phyloP scores from a whole-genome alignment of 2,113 vertebrate genomes.

The Nothoprocta pentlandii region DNA sequence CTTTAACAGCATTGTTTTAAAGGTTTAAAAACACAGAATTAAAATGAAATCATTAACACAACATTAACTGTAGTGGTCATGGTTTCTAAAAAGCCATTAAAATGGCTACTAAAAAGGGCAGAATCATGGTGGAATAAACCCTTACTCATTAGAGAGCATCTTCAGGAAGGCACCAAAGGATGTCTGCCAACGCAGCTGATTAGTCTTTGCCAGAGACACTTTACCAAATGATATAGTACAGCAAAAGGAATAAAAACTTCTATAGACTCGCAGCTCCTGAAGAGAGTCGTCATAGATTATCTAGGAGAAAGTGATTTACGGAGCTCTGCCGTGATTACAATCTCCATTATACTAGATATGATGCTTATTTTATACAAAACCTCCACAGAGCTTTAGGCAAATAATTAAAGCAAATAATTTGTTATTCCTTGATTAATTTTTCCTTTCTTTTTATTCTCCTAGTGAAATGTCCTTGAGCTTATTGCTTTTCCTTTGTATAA shows the following conservation, averaged over 20 bases:
- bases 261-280: fast-evolving
- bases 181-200: fast-evolving
- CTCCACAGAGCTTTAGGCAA: background rate
- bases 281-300: fast-evolving
- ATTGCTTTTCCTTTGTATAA: background rate
- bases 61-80: background rate
- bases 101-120: background rate
- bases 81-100: fast-evolving
- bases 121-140: fast-evolving
- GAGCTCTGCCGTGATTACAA: background rate
- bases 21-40: background rate
- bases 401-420: background rate
- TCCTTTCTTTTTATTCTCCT: background rate
- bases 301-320: background rate
- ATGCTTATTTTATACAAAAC: background rate
- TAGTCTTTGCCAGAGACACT: fast-evolving
- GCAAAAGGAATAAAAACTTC: fast-evolving
- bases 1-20: background rate
- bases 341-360: fast-evolving
- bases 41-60: background rate
- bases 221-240: fast-evolving
- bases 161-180: background rate
- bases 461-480: fast-evolving
- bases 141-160: background rate
- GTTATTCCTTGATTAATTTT: background rate